These are phyloP conservation scores for Drosophila burlai DNA, from an alignment of 1,140 invertebrate genomes.

Conservation along the genomic window DNA sequence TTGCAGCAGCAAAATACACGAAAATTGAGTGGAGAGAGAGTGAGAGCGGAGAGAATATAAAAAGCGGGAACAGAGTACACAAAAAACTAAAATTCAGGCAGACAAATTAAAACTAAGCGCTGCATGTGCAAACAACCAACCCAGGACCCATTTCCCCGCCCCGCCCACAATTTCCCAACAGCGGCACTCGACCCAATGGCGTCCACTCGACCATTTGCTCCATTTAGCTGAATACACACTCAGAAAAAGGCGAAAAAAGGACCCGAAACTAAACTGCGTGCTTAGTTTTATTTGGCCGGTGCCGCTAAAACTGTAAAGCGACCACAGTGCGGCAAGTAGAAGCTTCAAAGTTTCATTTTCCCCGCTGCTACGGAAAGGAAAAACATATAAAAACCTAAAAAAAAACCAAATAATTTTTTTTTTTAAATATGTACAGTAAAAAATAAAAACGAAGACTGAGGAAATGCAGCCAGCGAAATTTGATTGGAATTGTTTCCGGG, in stretches of 20 bases:
- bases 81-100: conserved; percentile 61
- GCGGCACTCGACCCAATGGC: conserved; percentile 73
- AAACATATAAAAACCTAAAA: not conserved
- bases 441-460: not conserved
- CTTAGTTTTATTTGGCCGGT: conserved; percentile 64
- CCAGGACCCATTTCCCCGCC: not conserved
- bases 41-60: conserved; percentile 24
- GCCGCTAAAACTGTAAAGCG: conserved; percentile 67
- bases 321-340: conserved; percentile 44
- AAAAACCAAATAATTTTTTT: no score
- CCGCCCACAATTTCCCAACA: not conserved
- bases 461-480: conserved; percentile 21
- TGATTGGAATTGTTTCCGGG: conserved; percentile 40
- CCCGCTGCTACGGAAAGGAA: not conserved
- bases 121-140: conserved; percentile 72
- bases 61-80: conserved; percentile 19
- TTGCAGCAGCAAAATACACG: conserved; percentile 62
- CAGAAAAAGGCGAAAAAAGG: conserved; percentile 19
- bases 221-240: conserved; percentile 66
- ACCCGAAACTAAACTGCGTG: conserved; percentile 42
- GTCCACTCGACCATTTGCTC: conserved; percentile 81
- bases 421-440: no score
- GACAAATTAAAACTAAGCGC: conserved; percentile 82
- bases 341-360: conserved; percentile 46
- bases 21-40: conserved; percentile 20